Percentiles rank a stretch among this genome's conserved stretches.
These are phyloP conservation scores for Kobus ellipsiprymnus DNA, from an alignment of 2,113 vertebrate genomes.

Conservation along the genomic window DNA sequence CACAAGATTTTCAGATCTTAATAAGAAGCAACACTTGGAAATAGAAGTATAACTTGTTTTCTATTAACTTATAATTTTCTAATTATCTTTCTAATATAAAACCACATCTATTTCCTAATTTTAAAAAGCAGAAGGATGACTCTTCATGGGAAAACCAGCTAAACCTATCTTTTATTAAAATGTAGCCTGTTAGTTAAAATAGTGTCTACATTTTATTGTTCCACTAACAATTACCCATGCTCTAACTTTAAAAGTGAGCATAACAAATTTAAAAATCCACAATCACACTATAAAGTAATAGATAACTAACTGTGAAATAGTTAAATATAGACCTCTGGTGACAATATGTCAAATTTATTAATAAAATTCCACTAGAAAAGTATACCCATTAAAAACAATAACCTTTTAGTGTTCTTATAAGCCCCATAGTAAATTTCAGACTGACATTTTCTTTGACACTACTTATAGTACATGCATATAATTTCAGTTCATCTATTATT, in stretches of 20 bases:
- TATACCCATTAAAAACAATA: not conserved
- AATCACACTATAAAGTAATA: not conserved
- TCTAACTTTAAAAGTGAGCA: not conserved
- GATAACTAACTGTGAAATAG: not conserved
- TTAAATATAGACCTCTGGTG: not conserved
- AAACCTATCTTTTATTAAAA: constrained; percentile 29
- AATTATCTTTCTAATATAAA: not conserved
- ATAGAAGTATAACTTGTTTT: not conserved
- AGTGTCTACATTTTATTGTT: not conserved
- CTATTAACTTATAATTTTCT: constrained; percentile 7
- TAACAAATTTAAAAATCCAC: not conserved
- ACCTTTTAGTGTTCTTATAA: not conserved
- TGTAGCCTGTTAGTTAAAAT: constrained; percentile 5
- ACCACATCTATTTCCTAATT: constrained; percentile 19
- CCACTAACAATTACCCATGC: not conserved
- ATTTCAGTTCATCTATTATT: not conserved
- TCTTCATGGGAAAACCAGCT: not conserved
- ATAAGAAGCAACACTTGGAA: not conserved
- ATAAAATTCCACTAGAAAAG: constrained; percentile 1
- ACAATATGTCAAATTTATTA: not conserved
- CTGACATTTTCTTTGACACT: not conserved
- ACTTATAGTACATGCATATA: not conserved
- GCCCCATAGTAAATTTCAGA: not conserved
- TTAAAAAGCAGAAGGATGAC: not conserved
- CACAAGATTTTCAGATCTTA: not conserved